Evolutionary conservation across 2,888 invertebrate species (phyloP).

Genomic region (Cheilosia urbana): DNA sequence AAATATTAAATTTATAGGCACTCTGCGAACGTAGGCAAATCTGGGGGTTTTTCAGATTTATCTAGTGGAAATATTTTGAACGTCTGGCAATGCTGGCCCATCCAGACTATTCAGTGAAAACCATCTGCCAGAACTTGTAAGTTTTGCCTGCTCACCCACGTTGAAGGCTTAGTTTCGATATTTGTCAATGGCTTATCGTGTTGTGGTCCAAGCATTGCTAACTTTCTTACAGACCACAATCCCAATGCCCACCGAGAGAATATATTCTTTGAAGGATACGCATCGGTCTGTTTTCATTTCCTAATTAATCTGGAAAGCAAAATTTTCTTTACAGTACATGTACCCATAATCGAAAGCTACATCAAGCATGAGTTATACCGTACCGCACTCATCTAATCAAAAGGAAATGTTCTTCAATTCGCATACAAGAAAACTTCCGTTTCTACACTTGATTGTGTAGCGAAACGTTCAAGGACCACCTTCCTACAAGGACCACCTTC

Average conservation of each 20-base stretch:
- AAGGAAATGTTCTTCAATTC: slow-evolving; percentile 42
- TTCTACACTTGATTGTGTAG: slow-evolving; percentile 27
- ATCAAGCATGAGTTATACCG: slow-evolving; percentile 32
- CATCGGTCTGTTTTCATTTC: slow-evolving; percentile 2
- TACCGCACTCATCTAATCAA: slow-evolving; percentile 39
- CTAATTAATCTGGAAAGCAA: slow-evolving; percentile 19
- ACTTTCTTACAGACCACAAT: slow-evolving; percentile 19
- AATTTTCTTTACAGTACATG: background rate
- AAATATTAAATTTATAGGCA: too few relatives aligned
- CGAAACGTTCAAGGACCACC: slow-evolving; percentile 9
- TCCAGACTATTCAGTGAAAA: too few relatives aligned
- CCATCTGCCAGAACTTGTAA: too few relatives aligned
- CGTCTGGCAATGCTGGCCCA: too few relatives aligned
- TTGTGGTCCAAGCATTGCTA: background rate
- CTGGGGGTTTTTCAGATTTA: too few relatives aligned
- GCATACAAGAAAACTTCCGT: slow-evolving; percentile 49
- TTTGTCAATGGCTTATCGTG: background rate
- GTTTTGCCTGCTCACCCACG: too few relatives aligned
- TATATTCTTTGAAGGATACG: background rate
- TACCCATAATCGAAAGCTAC: slow-evolving; percentile 12
- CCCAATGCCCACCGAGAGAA: background rate
- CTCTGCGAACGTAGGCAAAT: too few relatives aligned
- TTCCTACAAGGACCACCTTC: background rate
- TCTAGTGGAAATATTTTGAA: too few relatives aligned
- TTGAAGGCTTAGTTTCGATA: background rate